Evolutionary conservation across 2,888 invertebrate genomes (phyloP).

Genomic region (Pseudococcus longispinus): DNA sequence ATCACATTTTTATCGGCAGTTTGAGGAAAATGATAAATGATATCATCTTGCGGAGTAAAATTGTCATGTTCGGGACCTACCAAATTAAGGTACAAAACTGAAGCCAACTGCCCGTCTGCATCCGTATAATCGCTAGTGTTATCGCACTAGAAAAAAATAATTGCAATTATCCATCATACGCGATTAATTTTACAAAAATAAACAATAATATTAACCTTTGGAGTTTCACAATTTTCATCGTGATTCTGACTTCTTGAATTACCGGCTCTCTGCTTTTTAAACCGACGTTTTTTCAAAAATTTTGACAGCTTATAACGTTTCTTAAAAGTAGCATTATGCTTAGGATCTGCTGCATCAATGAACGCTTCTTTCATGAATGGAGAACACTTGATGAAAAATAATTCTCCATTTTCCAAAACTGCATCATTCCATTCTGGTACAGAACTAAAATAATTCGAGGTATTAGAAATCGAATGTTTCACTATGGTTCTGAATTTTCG

Average conservation of each 20-base stretch:
- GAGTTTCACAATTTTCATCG: background rate
- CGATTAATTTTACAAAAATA: background rate
- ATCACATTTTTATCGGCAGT: conserved; percentile 32
- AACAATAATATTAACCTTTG: background rate
- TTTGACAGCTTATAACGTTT: conserved; percentile 36
- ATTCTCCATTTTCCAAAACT: conserved; percentile 71
- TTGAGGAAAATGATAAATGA: conserved; percentile 44
- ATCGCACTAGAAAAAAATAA: conserved; percentile 6
- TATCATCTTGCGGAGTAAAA: background rate
- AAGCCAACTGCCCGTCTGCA: background rate
- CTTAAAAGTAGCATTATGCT: background rate
- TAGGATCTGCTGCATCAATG: background rate
- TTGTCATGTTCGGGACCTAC: background rate
- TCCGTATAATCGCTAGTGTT: background rate
- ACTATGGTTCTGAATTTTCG: background rate
- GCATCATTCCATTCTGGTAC: conserved; percentile 75
- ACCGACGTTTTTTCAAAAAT: conserved; percentile 3
- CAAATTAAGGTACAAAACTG: conserved; percentile 15
- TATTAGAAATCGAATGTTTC: background rate
- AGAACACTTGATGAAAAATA: conserved; percentile 66
- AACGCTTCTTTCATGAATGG: background rate
- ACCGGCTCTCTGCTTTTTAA: background rate
- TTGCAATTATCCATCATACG: background rate
- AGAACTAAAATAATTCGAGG: conserved; percentile 65
- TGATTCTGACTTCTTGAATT: background rate